Evolutionary conservation across 2,888 invertebrate genomes (phyloP).

Genomic region (Fragum fragum): DNA sequence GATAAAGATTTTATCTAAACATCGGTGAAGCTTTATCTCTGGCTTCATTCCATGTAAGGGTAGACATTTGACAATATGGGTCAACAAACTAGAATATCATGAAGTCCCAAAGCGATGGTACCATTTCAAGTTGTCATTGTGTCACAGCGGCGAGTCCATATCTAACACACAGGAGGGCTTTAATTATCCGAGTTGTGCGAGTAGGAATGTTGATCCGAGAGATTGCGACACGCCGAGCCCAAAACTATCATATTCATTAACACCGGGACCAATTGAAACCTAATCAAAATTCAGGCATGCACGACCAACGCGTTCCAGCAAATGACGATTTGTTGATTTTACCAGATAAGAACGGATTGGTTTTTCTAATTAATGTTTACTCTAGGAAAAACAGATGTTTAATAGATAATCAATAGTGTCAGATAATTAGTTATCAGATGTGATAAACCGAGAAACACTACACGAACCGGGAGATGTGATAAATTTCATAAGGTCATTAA

Average conservation of each 20-base stretch:
- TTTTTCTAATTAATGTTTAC: slow-evolving; percentile 17
- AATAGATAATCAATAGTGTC: slow-evolving; percentile 29
- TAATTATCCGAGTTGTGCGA: slow-evolving; percentile 2
- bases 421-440: slow-evolving; percentile 14
- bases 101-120: too few species aligned
- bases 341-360: slow-evolving; percentile 21
- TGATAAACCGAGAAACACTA: slow-evolving; percentile 4
- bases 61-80: too few species aligned
- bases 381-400: slow-evolving; percentile 33
- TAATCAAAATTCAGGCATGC: slow-evolving; percentile 32
- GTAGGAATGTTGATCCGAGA: slow-evolving; percentile 22
- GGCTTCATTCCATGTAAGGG: too few species aligned
- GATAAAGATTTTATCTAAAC: too few species aligned
- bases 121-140: too few species aligned
- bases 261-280: slow-evolving; percentile 31
- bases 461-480: slow-evolving; percentile 9
- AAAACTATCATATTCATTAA: slow-evolving; percentile 29
- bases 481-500: slow-evolving; percentile 15
- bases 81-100: too few species aligned
- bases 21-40: too few species aligned
- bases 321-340: slow-evolving; percentile 33
- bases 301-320: slow-evolving; percentile 20
- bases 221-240: slow-evolving; percentile 20
- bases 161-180: not conserved
- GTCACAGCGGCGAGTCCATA: too few species aligned